A percentile compares a stretch with the other conserved stretches of the same genome.
Evolutionary conservation across 1,140 invertebrate species (phyloP).

Genomic region (Drepana arcuata): DNA sequence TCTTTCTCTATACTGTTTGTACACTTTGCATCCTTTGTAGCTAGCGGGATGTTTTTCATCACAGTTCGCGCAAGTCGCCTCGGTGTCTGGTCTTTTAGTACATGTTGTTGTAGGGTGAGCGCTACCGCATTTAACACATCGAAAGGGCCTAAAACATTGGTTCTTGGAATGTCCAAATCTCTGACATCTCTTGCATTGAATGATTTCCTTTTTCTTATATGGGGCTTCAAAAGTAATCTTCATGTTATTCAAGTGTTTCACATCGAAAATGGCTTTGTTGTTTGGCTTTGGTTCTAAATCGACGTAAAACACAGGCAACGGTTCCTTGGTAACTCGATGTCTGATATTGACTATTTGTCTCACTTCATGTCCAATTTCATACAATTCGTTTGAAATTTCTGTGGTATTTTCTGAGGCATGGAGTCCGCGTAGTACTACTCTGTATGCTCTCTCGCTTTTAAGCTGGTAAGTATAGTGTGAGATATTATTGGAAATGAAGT

Average conservation of each 20-base stretch:
- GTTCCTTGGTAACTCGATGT: conserved; percentile 20
- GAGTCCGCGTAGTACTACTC: conserved; percentile 34
- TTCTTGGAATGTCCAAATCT: conserved; percentile 24
- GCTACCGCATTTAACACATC: conserved; percentile 24
- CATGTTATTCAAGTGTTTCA: conserved; percentile 15
- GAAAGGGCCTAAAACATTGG: conserved; percentile 17
- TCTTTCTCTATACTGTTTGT: conserved; percentile 14
- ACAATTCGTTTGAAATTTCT: conserved; percentile 26
- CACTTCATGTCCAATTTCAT: conserved; percentile 22
- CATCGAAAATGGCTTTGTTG: conserved; percentile 27
- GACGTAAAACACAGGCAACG: conserved; percentile 21
- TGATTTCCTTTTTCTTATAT: conserved; percentile 20
- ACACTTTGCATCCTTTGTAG: conserved; percentile 14
- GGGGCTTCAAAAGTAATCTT: conserved; percentile 28
- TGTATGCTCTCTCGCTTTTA: conserved; percentile 34
- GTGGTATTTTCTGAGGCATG: conserved; percentile 25
- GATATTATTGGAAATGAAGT: conserved; percentile 18
- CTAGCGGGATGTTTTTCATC: conserved; percentile 13
- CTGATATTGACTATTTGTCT: conserved; percentile 21
- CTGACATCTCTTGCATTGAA: conserved; percentile 22
- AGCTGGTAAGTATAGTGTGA: conserved; percentile 38
- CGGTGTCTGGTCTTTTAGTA: conserved; percentile 12
- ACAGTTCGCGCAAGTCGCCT: conserved; percentile 12
- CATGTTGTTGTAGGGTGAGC: conserved; percentile 10
- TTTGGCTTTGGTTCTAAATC: conserved; percentile 24